phyloP scores from a whole-genome alignment of 2,888 invertebrate species.

The Heterodera filipjevi region DNA sequence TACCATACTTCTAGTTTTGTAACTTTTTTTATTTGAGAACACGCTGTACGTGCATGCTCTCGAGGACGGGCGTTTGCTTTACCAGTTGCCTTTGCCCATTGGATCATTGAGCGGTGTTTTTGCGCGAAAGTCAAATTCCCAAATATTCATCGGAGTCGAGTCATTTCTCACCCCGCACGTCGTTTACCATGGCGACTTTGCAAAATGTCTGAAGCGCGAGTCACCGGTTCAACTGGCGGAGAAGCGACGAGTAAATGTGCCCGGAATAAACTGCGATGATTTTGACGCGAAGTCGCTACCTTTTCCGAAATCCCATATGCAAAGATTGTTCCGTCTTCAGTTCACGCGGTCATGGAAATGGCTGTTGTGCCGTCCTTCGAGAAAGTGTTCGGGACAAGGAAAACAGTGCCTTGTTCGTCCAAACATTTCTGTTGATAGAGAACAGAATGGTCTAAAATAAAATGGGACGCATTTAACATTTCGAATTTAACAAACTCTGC shows the following conservation, averaged over 20 bases:
- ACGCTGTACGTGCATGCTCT: conserved; percentile 81
- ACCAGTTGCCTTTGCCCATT: conserved; percentile 71
- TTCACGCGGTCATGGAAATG: too few species aligned
- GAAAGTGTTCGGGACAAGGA: too few species aligned
- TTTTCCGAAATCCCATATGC: too few species aligned
- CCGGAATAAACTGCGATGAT: conserved; percentile 78
- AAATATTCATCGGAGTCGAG: conserved; percentile 85
- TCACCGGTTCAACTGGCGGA: conserved; percentile 28
- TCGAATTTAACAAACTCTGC: too few species aligned
- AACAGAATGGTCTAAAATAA: too few species aligned
- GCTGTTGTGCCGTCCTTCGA: too few species aligned
- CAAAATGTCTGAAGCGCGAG: conserved; percentile 64
- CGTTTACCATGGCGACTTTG: conserved; percentile 85
- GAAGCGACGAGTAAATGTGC: conserved; percentile 78
- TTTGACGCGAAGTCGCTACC: conserved; percentile 82
- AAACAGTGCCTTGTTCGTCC: too few species aligned
- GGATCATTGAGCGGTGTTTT: conserved; percentile 84
- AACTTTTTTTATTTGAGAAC: too few species aligned
- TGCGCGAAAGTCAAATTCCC: conserved; percentile 73
- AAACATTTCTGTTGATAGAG: too few species aligned
- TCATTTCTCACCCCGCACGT: conserved; percentile 88
- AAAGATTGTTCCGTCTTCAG: too few species aligned
- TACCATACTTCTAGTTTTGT: too few species aligned
- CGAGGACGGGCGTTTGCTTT: conserved; percentile 75
- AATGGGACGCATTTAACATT: too few species aligned